Evolutionary conservation across 2,113 vertebrate genomes (phyloP), one percentile per base, ranked within the genome.

Genomic region (Pongo abelii): DNA sequence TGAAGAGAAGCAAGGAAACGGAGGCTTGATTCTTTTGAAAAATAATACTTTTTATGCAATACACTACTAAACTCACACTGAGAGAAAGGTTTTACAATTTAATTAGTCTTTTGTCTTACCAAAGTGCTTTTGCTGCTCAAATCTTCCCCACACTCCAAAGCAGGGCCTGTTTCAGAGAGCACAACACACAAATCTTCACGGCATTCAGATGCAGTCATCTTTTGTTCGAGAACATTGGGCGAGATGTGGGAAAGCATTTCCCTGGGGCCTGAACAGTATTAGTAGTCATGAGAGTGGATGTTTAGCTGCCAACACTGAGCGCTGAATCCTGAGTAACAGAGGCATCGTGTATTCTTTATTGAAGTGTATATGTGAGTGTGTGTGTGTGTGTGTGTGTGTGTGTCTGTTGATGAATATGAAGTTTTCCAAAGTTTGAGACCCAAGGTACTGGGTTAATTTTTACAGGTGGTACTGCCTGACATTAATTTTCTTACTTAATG

Each of bases 31-130:
- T 8, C 86, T 46, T 30, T 3, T 89, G 46, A 87, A 77, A 78
- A 93, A 85, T 32, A 88, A 43, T 27, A 57, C 50, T 72, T 74
- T 59, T 43, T 7, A 61, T 85, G 64, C 40, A 89, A 88, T 79
- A 80, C 74, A 97, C 81, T 74, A 30, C 43, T 16, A 77, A 43
- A 11, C 79, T 92, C 75, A n/a, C 6, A 75, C 79, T 38, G 97
- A 95, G 93, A 95, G 52, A 43, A 91, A 89, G 80, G 92, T 61
- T 92, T 96, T 93, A 72, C 69, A 50, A 88, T 94, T 92, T 96
- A 97, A 94, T 97, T 92, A 96, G 79, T 90, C 93, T 93, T 96
- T 95, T 92, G 95, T 97, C 90, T 93, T 52, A 86, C 86, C 69
- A 88, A 96, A 97, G 96, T 92, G 92, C 61, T 96, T 94, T 43